Evolutionary conservation across 2,888 invertebrate species (phyloP).

Genomic region (Polydrusus cervinus): DNA sequence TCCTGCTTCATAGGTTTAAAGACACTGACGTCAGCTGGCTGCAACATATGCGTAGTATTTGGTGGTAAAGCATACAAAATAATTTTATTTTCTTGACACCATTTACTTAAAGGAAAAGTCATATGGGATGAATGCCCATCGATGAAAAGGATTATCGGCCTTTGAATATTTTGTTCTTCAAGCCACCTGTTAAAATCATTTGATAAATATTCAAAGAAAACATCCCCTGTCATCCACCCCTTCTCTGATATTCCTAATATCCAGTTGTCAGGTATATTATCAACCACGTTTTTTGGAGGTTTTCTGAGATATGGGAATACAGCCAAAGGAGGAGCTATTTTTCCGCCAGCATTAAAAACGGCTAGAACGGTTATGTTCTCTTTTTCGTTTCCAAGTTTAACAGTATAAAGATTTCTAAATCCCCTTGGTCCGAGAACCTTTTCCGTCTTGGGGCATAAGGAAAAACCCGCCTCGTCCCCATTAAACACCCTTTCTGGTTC

Average conservation of each 20-base stretch:
- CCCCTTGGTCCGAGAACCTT: slow-evolving; percentile 50
- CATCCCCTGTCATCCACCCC: slow-evolving; percentile 58
- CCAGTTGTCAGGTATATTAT: slow-evolving; percentile 46
- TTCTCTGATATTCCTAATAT: slow-evolving; percentile 52
- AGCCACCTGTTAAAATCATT: slow-evolving; percentile 54
- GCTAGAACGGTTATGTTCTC: slow-evolving; percentile 51
- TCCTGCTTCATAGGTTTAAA: slow-evolving; percentile 58
- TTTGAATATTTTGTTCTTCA: slow-evolving; percentile 42
- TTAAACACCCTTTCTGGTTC: slow-evolving; percentile 49
- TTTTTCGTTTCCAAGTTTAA: slow-evolving; percentile 46
- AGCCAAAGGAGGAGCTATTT: slow-evolving; percentile 38
- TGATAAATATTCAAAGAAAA: slow-evolving; percentile 54
- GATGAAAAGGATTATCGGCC: slow-evolving; percentile 54
- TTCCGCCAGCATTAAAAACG: slow-evolving; percentile 43
- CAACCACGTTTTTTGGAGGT: slow-evolving; percentile 34
- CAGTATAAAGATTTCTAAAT: slow-evolving; percentile 27
- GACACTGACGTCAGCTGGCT: slow-evolving; percentile 60
- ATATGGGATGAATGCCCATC: slow-evolving; percentile 32
- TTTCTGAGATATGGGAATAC: slow-evolving; percentile 51
- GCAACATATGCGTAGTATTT: slow-evolving; percentile 35
- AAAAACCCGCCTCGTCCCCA: slow-evolving; percentile 43
- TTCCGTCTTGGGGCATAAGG: slow-evolving; percentile 46
- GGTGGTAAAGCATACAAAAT: slow-evolving; percentile 46
- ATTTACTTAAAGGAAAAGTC: slow-evolving; percentile 46
- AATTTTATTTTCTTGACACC: slow-evolving; percentile 43